A percentile compares a stretch with the other conserved stretches of the same genome.
phyloP scores from a whole-genome alignment of 2,888 invertebrate genomes.

The Dolichopus griseipennis region DNA sequence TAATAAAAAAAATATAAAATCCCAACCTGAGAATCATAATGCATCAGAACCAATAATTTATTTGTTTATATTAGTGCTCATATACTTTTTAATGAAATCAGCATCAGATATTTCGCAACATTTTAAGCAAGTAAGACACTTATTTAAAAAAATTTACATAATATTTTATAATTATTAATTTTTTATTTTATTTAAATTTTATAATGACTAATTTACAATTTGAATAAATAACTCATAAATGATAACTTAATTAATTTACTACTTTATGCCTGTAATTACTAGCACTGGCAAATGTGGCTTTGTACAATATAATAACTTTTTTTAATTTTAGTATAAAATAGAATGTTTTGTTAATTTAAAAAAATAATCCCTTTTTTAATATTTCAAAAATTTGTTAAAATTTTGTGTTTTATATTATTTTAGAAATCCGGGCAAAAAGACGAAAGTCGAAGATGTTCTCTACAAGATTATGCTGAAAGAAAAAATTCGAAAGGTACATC shows the following conservation, averaged over 20 bases:
- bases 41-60: slow-evolving; percentile 40
- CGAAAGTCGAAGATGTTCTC: slow-evolving; percentile 36
- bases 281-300: no score
- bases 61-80: slow-evolving; percentile 38
- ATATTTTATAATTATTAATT: neutral
- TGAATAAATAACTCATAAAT: no score
- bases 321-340: no score
- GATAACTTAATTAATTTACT: no score
- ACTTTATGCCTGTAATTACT: no score
- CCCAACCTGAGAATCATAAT: slow-evolving; percentile 28
- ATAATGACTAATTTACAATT: neutral
- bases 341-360: no score
- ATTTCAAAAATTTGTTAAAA: neutral
- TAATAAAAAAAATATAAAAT: slow-evolving; percentile 21
- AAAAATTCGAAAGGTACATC: slow-evolving; percentile 25
- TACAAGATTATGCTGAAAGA: slow-evolving; percentile 39
- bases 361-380: no score
- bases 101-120: slow-evolving; percentile 42
- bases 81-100: slow-evolving; percentile 38
- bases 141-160: neutral
- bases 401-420: neutral
- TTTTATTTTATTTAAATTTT: neutral
- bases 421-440: slow-evolving; percentile 27
- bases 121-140: slow-evolving; percentile 35
- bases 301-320: no score